These are phyloP conservation scores for Tillus elongatus DNA, from an alignment of 2,888 invertebrate genomes.

Conservation along the genomic window DNA sequence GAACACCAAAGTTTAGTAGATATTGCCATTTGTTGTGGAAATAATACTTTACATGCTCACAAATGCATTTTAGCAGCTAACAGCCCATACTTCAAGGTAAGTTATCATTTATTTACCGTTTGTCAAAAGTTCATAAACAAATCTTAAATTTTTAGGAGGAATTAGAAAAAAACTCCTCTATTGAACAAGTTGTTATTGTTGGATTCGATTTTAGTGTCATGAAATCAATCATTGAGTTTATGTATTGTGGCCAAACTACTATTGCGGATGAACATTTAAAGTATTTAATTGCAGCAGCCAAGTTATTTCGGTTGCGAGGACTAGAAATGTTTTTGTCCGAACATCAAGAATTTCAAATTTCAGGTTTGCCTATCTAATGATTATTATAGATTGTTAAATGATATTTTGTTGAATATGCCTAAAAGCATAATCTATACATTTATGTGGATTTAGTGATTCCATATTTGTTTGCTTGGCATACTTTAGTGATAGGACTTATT, in stretches of 20 bases:
- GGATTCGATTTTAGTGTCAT: slow-evolving; percentile 63
- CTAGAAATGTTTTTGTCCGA: slow-evolving; percentile 50
- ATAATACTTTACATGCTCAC: slow-evolving; percentile 64
- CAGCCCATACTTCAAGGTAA: slow-evolving; percentile 64
- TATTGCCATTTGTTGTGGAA: slow-evolving; percentile 65
- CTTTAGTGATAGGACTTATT: too few relatives aligned
- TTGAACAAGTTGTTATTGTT: slow-evolving; percentile 52
- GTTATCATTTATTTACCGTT: slow-evolving; percentile 15
- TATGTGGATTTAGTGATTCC: too few relatives aligned
- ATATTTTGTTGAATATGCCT: too few relatives aligned
- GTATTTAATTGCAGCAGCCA: slow-evolving; percentile 59
- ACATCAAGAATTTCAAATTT: slow-evolving; percentile 26
- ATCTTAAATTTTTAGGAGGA: slow-evolving; percentile 43
- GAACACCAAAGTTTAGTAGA: slow-evolving; percentile 67
- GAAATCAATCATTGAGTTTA: slow-evolving; percentile 64
- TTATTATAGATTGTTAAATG: too few relatives aligned
- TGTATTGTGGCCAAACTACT: slow-evolving; percentile 68
- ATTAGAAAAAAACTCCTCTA: slow-evolving; percentile 47
- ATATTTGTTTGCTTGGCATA: too few relatives aligned
- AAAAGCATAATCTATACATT: too few relatives aligned
- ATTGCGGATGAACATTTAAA: slow-evolving; percentile 59
- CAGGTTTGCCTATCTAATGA: too few relatives aligned
- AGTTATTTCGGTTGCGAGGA: slow-evolving; percentile 58
- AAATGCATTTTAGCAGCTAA: slow-evolving; percentile 64
- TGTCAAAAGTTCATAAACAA: not conserved